phyloP scores from a whole-genome alignment of 92 coral and sea anemone species.

The Bergia sp. region DNA sequence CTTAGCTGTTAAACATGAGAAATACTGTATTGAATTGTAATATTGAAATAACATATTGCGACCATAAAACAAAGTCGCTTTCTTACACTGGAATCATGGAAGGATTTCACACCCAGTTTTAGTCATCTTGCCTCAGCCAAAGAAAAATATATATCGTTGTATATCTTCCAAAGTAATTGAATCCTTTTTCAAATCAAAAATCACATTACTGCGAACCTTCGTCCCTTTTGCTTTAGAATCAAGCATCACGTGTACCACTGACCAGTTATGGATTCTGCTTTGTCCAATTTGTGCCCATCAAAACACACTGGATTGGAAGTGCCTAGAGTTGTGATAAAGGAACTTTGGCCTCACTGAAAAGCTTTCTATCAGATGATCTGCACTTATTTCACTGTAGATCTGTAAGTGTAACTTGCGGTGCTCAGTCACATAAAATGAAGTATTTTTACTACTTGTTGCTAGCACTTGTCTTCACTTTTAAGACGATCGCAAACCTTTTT shows the following conservation, averaged over 20 bases:
- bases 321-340: no score
- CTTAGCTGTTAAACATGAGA: not conserved
- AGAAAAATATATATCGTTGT: not conserved
- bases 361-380: not conserved
- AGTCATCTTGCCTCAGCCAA: not conserved
- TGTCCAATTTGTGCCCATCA: not conserved
- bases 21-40: no score
- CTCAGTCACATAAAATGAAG: constrained; percentile 12
- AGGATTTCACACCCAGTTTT: no score
- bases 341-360: not conserved
- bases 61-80: not conserved
- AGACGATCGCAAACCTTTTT: not conserved
- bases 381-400: not conserved
- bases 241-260: not conserved
- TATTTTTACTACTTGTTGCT: not conserved
- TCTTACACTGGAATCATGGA: not conserved
- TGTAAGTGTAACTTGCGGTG: not conserved
- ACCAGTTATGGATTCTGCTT: not conserved
- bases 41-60: no score
- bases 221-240: not conserved
- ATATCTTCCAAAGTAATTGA: not conserved
- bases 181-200: not conserved
- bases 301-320: no score
- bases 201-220: not conserved
- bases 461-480: constrained; percentile 1